Evolutionary conservation across 2,888 invertebrate genomes (phyloP).

Genomic region (Drosophila maculinotata): DNA sequence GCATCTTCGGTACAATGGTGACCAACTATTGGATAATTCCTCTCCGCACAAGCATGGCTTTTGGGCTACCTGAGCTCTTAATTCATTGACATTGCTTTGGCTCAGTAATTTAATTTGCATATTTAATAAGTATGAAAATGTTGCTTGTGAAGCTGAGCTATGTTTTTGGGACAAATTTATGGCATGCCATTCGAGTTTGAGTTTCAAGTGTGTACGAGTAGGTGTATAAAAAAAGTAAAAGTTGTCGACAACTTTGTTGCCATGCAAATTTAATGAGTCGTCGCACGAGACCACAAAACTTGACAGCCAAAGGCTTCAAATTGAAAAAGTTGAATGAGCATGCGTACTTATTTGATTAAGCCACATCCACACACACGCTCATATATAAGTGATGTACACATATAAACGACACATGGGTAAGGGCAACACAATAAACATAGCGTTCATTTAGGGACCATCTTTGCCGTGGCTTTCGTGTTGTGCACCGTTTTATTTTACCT

Average conservation of each 20-base stretch:
- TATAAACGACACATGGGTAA: not conserved
- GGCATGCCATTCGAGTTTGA: slow-evolving; percentile 44
- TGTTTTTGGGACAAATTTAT: slow-evolving; percentile 51
- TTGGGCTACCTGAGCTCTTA: slow-evolving; percentile 21
- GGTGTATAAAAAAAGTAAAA: slow-evolving; percentile 42
- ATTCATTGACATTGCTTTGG: slow-evolving; percentile 37
- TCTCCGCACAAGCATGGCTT: not conserved
- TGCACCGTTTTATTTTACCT: slow-evolving; percentile 11
- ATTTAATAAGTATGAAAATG: slow-evolving; percentile 51
- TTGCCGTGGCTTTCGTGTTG: slow-evolving; percentile 26
- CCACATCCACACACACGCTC: slow-evolving; percentile 4
- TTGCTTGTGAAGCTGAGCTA: slow-evolving; percentile 9
- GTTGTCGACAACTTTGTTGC: slow-evolving; percentile 70
- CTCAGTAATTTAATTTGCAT: slow-evolving; percentile 70
- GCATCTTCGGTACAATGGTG: not conserved
- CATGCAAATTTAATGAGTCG: slow-evolving; percentile 77
- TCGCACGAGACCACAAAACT: slow-evolving; percentile 63
- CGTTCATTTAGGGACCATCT: slow-evolving; percentile 1
- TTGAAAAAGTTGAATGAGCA: slow-evolving; percentile 77
- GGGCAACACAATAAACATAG: slow-evolving; percentile 1
- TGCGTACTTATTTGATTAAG: slow-evolving; percentile 73
- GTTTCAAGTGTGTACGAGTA: slow-evolving; percentile 19
- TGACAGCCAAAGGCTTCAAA: slow-evolving; percentile 71
- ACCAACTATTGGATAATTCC: slow-evolving; percentile 1
- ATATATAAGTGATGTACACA: not conserved